A percentile compares a stretch with the other conserved stretches of the same genome.
Evolutionary conservation across 2,113 vertebrate species (phyloP).

Genomic region (Alouatta palliata): DNA sequence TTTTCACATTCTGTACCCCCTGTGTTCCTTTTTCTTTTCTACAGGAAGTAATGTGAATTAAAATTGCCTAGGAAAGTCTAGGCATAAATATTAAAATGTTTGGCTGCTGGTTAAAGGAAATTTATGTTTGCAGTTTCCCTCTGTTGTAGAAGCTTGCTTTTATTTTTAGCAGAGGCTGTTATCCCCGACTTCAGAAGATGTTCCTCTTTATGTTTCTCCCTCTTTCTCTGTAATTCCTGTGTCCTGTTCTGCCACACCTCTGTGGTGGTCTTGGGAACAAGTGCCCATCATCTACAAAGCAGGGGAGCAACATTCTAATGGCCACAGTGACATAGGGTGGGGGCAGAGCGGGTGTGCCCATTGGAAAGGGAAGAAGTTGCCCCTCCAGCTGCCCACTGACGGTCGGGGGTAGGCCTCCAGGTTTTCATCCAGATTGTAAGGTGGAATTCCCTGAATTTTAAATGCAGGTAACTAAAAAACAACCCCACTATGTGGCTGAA

Average conservation of each 20-base stretch:
- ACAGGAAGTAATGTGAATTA: conserved; percentile 32
- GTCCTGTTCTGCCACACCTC: neutral
- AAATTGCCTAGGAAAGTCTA: conserved; percentile 68
- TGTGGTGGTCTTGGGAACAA: neutral
- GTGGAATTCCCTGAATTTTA: neutral
- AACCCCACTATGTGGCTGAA: neutral
- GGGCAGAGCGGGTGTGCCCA: accelerated
- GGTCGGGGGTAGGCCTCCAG: neutral
- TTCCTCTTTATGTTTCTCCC: neutral
- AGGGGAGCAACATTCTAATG: neutral
- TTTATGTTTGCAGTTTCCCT: conserved; percentile 54
- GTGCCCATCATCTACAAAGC: neutral
- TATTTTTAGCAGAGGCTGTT: conserved; percentile 67
- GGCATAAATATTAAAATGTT: conserved; percentile 64
- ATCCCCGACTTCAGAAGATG: conserved; percentile 45
- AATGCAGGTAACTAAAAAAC: neutral
- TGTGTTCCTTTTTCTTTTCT: conserved; percentile 59
- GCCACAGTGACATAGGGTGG: neutral
- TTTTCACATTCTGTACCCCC: conserved; percentile 1
- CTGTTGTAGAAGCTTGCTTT: conserved; percentile 65
- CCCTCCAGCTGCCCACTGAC: accelerated
- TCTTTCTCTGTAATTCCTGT: neutral
- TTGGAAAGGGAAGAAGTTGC: neutral
- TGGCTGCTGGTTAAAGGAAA: conserved; percentile 68
- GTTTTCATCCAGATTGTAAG: neutral